Evolutionary conservation across 2,113 vertebrate genomes (phyloP).

Genomic region (Callorhinus ursinus): DNA sequence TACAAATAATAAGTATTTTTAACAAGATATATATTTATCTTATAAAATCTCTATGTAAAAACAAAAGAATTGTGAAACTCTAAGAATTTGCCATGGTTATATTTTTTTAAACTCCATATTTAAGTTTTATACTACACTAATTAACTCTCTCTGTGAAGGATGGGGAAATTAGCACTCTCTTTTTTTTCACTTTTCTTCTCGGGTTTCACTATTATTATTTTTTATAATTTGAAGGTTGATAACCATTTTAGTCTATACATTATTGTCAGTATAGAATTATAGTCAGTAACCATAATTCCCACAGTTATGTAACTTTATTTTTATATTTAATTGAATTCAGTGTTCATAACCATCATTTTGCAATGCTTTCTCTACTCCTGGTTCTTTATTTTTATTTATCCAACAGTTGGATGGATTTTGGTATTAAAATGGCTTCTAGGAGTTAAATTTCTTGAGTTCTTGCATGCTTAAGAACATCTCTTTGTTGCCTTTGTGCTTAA

Average conservation of each 20-base stretch:
- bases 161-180: not conserved
- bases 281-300: not conserved
- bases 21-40: not conserved
- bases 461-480: conserved; percentile 6
- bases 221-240: not conserved
- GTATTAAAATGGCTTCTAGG: not conserved
- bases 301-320: conserved; percentile 24
- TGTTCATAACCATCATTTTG: not conserved
- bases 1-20: not conserved
- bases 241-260: not conserved
- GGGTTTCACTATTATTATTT: not conserved
- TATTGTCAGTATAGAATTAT: not conserved
- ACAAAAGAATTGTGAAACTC: not conserved
- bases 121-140: not conserved
- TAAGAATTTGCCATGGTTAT: conserved; percentile 18
- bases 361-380: not conserved
- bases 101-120: not conserved
- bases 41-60: not conserved
- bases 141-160: not conserved
- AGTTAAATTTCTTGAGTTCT: not conserved
- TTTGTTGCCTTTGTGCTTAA: not conserved
- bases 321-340: conserved; percentile 10
- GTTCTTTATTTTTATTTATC: conserved; percentile 23
- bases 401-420: not conserved
- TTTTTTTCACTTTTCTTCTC: not conserved